Evolutionary conservation across 2,797 vertebrate genomes (phyloP).

Genomic region (Acanthopagrus latus): DNA sequence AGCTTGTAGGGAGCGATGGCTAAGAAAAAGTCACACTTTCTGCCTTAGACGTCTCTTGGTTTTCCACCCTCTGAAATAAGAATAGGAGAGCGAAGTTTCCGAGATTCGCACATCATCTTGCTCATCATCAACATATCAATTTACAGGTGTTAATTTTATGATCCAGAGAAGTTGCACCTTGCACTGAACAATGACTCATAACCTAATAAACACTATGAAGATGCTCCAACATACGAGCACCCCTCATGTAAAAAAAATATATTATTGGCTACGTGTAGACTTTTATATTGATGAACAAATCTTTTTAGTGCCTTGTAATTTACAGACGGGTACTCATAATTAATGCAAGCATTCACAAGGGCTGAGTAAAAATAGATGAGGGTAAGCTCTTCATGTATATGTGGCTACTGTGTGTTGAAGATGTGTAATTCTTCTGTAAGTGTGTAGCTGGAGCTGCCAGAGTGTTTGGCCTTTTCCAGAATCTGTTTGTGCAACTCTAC

Average conservation of each 20-base stretch:
- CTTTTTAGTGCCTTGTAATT: constrained; percentile 20
- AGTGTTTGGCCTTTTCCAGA: constrained; percentile 17
- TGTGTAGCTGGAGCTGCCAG: neutral
- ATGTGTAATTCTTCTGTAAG: constrained; percentile 31
- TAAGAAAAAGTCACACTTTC: constrained; percentile 21
- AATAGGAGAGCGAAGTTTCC: constrained; percentile 1
- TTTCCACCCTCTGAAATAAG: constrained; percentile 13
- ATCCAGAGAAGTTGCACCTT: neutral
- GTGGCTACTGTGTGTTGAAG: constrained; percentile 34
- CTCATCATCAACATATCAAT: neutral
- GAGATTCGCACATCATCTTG: neutral
- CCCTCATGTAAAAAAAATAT: neutral
- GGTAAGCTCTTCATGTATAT: constrained; percentile 34
- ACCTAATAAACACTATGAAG: neutral
- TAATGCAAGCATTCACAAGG: constrained; percentile 17
- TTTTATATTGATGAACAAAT: constrained; percentile 15
- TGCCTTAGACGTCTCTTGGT: constrained; percentile 5
- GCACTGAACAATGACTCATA: neutral
- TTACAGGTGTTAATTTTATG: neutral
- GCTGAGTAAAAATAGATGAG: constrained; percentile 24
- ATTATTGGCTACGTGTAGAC: neutral
- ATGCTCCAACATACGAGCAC: neutral
- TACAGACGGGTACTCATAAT: constrained; percentile 19
- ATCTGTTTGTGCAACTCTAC: constrained; percentile 46
- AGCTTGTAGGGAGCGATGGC: neutral